A percentile compares a stretch with the other conserved stretches of the same genome.
These are phyloP conservation scores for Polietes domitor DNA, from an alignment of 2,888 invertebrate species.

Conservation along the genomic window DNA sequence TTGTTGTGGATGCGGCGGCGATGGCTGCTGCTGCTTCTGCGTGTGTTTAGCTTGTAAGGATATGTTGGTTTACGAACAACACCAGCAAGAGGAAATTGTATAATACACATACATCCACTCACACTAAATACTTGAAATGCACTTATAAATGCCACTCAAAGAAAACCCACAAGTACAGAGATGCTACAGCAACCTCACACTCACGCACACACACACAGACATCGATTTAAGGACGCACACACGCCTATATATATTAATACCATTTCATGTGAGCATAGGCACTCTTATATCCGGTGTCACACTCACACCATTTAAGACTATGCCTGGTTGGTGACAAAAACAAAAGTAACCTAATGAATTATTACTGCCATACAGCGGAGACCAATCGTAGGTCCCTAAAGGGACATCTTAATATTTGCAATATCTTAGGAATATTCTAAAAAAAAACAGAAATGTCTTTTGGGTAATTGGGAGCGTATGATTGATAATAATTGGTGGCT, in stretches of 20 bases:
- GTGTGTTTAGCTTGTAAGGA: background rate
- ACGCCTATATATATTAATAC: background rate
- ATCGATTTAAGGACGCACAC: background rate
- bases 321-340: background rate
- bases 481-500: background rate
- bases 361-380: background rate
- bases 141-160: constrained; percentile 52
- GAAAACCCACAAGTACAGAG: constrained; percentile 20
- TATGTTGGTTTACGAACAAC: background rate
- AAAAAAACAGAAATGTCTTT: background rate
- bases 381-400: background rate
- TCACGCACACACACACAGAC: background rate
- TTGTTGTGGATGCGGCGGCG: background rate
- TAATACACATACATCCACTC: background rate
- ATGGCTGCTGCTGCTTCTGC: background rate
- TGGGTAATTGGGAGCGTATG: background rate
- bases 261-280: background rate
- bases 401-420: background rate
- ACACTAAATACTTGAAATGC: constrained; percentile 52
- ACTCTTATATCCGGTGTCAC: background rate
- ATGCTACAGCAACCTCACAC: background rate
- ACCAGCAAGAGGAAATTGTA: constrained; percentile 29
- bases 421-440: too few species aligned
- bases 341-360: background rate
- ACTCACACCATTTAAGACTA: background rate